A percentile compares a stretch with the other conserved stretches of the same genome.
phyloP scores from a whole-genome alignment of 2,797 vertebrate genomes.

The Florisuga fusca region DNA sequence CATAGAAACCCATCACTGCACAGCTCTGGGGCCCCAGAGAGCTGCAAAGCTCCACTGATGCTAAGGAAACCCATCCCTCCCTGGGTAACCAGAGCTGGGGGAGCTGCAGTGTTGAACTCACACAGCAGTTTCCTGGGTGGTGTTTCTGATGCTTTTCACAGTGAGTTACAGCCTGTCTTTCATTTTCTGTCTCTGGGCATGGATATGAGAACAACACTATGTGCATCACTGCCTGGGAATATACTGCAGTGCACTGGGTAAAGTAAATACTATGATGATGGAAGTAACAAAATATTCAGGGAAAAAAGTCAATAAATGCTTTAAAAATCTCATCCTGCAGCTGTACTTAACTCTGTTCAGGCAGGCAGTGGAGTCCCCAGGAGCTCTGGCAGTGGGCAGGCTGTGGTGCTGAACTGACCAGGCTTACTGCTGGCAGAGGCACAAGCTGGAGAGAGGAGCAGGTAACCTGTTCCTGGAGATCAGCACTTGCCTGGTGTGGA shows the following conservation, averaged over 20 bases:
- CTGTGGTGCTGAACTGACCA: not conserved
- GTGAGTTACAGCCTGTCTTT: not conserved
- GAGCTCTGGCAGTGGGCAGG: fast-evolving
- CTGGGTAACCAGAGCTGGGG: fast-evolving
- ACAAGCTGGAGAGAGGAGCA: not conserved
- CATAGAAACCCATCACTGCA: conserved; percentile 5
- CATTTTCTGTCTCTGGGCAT: not conserved
- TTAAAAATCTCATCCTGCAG: not conserved
- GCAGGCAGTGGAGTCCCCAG: not conserved
- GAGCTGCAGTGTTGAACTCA: not conserved
- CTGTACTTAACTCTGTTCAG: not conserved
- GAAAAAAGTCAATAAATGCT: conserved; percentile 19
- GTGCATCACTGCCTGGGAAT: not conserved
- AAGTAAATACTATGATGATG: not conserved
- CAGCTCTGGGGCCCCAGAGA: not conserved
- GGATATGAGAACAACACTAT: not conserved
- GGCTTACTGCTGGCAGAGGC: not conserved
- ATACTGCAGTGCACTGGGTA: fast-evolving
- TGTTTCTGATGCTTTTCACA: not conserved
- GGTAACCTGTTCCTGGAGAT: not conserved
- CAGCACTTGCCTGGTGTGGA: not conserved
- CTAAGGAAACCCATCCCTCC: not conserved
- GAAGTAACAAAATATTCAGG: conserved; percentile 5
- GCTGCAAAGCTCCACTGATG: not conserved
- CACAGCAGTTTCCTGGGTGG: fast-evolving